phyloP scores from a whole-genome alignment of 2,797 vertebrate species.

The Chelmon rostratus region DNA sequence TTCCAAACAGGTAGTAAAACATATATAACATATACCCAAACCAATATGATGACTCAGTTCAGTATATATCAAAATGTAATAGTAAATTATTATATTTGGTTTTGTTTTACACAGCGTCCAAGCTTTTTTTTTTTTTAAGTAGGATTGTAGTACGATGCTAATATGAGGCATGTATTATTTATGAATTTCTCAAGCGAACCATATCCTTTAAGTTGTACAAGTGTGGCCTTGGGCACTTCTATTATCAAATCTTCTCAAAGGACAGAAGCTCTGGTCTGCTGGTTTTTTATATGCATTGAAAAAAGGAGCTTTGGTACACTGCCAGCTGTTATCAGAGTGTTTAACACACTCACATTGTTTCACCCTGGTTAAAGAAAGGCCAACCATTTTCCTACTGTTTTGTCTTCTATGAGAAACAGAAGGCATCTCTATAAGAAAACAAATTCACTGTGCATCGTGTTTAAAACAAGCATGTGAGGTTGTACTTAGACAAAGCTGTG shows the following conservation, averaged over 20 bases:
- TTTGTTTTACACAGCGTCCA: too few species aligned
- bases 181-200: not conserved
- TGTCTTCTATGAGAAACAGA: not conserved
- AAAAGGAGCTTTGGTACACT: not conserved
- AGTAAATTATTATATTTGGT: too few species aligned
- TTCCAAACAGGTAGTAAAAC: too few species aligned
- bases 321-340: not conserved
- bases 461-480: not conserved
- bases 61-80: too few species aligned
- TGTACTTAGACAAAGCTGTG: not conserved
- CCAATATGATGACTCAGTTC: too few species aligned
- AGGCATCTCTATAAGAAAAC: not conserved
- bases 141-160: not conserved
- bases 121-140: too few species aligned
- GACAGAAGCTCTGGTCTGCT: not conserved
- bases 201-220: not conserved
- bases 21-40: too few species aligned
- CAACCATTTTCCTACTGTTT: not conserved
- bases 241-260: not conserved
- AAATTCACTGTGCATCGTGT: not conserved
- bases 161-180: constrained; percentile 1
- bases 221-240: not conserved
- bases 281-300: not conserved
- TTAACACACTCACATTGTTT: not conserved
- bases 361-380: not conserved